These are phyloP conservation scores for Pseudopipra pipra DNA, from an alignment of 2,113 vertebrate genomes.

Conservation along the genomic window DNA sequence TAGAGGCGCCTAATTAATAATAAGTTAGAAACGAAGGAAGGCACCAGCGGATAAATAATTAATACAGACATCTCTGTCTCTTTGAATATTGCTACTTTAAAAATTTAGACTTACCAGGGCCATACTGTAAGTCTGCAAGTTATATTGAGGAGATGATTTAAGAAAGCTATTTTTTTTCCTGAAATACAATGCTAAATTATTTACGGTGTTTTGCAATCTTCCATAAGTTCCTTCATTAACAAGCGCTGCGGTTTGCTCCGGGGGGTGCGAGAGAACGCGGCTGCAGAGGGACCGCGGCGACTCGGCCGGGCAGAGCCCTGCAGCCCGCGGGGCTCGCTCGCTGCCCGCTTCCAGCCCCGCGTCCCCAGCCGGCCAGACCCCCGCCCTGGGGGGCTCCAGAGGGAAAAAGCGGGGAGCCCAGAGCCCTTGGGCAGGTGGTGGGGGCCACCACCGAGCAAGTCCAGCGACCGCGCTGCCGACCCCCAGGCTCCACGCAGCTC, in stretches of 20 bases:
- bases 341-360: not conserved
- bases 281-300: not conserved
- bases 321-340: not conserved
- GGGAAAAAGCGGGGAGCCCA: not conserved
- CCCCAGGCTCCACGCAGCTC: not conserved
- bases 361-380: not conserved
- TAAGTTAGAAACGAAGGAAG: constrained; percentile 88
- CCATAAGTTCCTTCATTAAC: constrained; percentile 76
- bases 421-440: not conserved
- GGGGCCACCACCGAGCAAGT: not conserved
- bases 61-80: constrained; percentile 84
- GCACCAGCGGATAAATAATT: constrained; percentile 85
- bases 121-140: constrained; percentile 79
- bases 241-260: constrained; percentile 51
- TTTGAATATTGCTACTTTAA: constrained; percentile 85
- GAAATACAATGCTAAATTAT: constrained; percentile 81
- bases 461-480: not conserved
- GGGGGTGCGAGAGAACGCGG: constrained; percentile 57
- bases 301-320: not conserved
- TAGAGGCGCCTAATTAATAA: constrained; percentile 91
- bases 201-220: constrained; percentile 78
- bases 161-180: constrained; percentile 79
- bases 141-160: constrained; percentile 78
- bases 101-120: constrained; percentile 78
- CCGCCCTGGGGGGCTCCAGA: not conserved